Evolutionary conservation across 30 jellyfish, hydroid and myxozoan species (phyloP), one percentile per base, ranked within the genome.

Genomic region (Pelagia noctiluca): DNA sequence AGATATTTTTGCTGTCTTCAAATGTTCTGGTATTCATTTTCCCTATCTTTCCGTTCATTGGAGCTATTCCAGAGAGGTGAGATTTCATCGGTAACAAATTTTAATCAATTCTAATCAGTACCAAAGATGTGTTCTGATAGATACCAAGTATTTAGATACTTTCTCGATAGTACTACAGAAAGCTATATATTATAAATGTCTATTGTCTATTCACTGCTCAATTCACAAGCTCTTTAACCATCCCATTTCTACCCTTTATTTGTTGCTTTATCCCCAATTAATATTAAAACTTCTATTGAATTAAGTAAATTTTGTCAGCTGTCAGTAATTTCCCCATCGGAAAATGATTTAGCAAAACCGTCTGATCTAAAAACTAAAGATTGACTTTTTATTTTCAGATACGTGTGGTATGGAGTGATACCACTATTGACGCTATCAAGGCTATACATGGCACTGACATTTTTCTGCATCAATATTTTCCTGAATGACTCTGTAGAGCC

Each of bases 31-130:
- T 79, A 19, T 63, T 79, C 31, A 64, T 38, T 21, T 35, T 79
- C 82, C 90, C 90, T 24, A 32, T 79, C 48, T 79, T 79, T 50
- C 75, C 90, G 10, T 64, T 18, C 47, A 33, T 47, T 79, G 82
- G 85, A 24, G 37, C 37, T 12, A 26, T 66, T 8, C 79, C 79
- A 22, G 18, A 24, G 29, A 32, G 79, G 79, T 13, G 21, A 13
- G 21, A 19, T 53, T 29, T 53, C 3, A 29, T 53, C 25, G 3
- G 21, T 32, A 29, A 3, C 19, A 11, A 11, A 8, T 47, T 47
- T 19, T 8, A 47, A 8, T 8, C 61, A 47, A 47, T 8, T 47
- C 19, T 47, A 47, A 8, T 19, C 11, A 47, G 11, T 11, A 19
- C 61, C 61, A 47, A 13, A 19, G 36, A 4, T 67, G 61, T 0